A percentile compares a stretch with the other conserved stretches of the same genome.
Conservation (phyloP, 2,113 vertebrate genomes). For the Heterocephalus glaber region DNA sequence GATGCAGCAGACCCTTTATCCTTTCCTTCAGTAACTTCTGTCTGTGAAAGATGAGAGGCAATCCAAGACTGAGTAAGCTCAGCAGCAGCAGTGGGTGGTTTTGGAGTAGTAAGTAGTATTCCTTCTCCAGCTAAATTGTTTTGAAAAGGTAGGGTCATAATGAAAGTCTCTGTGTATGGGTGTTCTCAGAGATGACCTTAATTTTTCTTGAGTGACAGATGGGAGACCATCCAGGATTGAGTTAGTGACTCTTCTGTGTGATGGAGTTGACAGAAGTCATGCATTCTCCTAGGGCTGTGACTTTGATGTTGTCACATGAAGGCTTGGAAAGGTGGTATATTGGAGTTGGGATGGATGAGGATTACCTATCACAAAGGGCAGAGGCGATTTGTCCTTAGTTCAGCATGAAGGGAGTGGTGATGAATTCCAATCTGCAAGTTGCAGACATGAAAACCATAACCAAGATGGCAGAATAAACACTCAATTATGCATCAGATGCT, state of each 20-base stretch:
- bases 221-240: not conserved
- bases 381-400: not conserved
- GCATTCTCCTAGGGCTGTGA: not conserved
- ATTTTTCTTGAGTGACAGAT: not conserved
- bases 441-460: not conserved
- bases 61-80: not conserved
- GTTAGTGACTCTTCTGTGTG: not conserved
- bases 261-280: not conserved
- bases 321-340: not conserved
- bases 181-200: not conserved
- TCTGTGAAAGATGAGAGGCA: not conserved
- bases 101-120: not conserved
- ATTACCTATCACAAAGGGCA: not conserved
- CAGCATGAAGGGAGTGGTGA: not conserved
- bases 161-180: not conserved
- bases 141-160: conserved; percentile 8
- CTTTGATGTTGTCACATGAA: conserved; percentile 45
- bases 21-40: not conserved
- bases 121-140: not conserved
- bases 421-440: not conserved
- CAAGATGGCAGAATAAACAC: not conserved
- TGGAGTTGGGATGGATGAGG: not conserved
- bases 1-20: not conserved
- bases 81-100: not conserved
- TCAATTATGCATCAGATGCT: not conserved